Percentiles rank a stretch among this genome's conserved stretches.
phyloP scores from a whole-genome alignment of 2,888 invertebrate species.

The Polymixis lichenea region DNA sequence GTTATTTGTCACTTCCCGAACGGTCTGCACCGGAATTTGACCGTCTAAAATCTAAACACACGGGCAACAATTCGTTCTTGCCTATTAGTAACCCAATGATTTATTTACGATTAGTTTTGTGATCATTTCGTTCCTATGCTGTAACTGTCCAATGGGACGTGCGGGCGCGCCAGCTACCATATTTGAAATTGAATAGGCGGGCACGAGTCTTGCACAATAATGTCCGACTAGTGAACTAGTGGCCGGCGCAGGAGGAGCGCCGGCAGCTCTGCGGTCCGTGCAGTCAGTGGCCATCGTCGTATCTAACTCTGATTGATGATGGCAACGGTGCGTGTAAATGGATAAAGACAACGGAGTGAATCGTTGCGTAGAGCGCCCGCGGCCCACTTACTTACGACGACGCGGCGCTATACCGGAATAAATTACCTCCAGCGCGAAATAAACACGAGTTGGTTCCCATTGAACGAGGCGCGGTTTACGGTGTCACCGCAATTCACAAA shows the following conservation, averaged over 20 bases:
- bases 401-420: slow-evolving; percentile 45
- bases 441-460: slow-evolving; percentile 49
- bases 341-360: slow-evolving; percentile 72
- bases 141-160: slow-evolving; percentile 81
- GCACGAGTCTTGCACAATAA: slow-evolving; percentile 88
- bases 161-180: slow-evolving; percentile 84
- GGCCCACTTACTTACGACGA: slow-evolving; percentile 42
- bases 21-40: slow-evolving; percentile 25
- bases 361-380: slow-evolving; percentile 34
- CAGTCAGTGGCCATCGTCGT: slow-evolving; percentile 55
- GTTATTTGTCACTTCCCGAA: slow-evolving; percentile 19
- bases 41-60: slow-evolving; percentile 45
- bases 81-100: slow-evolving; percentile 65
- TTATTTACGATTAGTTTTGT: slow-evolving; percentile 76
- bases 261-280: slow-evolving; percentile 56
- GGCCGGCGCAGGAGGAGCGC: slow-evolving; percentile 72
- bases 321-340: slow-evolving; percentile 67
- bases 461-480: slow-evolving; percentile 36
- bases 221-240: slow-evolving; percentile 79
- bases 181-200: slow-evolving; percentile 89
- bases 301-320: slow-evolving; percentile 58
- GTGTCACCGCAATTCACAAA: slow-evolving; percentile 42
- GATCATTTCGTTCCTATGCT: slow-evolving; percentile 78
- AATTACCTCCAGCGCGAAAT: slow-evolving; percentile 48
- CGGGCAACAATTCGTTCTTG: slow-evolving; percentile 47